Percentiles rank a stretch among this genome's conserved stretches.
These are phyloP conservation scores for Caiman crocodilus DNA, from an alignment of 2,797 vertebrate genomes.

Conservation along the genomic window DNA sequence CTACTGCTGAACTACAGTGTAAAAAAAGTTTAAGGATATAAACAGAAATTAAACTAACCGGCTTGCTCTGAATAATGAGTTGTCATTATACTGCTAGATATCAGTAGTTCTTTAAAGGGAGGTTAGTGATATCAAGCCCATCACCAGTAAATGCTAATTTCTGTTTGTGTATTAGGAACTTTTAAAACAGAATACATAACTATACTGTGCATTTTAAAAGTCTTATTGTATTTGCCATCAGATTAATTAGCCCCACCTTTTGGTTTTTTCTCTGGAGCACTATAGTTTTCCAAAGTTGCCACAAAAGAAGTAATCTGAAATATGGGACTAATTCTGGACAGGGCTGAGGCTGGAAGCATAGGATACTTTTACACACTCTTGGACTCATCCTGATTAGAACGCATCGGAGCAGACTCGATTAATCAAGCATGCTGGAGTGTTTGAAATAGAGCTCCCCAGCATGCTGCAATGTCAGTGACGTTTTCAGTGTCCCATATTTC, in stretches of 20 bases:
- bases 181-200: background rate
- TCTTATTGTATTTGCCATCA: background rate
- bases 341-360: too few relatives aligned
- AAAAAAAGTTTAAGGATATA: background rate
- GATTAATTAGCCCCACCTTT: background rate
- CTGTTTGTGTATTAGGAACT: background rate
- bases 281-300: background rate
- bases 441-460: too few relatives aligned
- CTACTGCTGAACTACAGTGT: background rate
- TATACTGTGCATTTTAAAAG: background rate
- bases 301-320: slow-evolving; percentile 19
- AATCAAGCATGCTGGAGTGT: too few relatives aligned
- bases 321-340: background rate
- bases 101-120: background rate
- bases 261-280: background rate
- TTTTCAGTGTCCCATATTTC: too few relatives aligned
- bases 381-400: too few relatives aligned
- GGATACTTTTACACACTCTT: too few relatives aligned
- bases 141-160: background rate
- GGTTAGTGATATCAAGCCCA: background rate
- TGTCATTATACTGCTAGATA: background rate
- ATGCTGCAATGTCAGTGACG: too few relatives aligned
- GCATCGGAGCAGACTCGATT: too few relatives aligned
- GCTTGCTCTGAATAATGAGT: background rate
- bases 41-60: background rate